A percentile compares a stretch with the other conserved stretches of the same genome.
Evolutionary conservation across 2,113 vertebrate genomes (phyloP).

Genomic region (Cepphus grylle): DNA sequence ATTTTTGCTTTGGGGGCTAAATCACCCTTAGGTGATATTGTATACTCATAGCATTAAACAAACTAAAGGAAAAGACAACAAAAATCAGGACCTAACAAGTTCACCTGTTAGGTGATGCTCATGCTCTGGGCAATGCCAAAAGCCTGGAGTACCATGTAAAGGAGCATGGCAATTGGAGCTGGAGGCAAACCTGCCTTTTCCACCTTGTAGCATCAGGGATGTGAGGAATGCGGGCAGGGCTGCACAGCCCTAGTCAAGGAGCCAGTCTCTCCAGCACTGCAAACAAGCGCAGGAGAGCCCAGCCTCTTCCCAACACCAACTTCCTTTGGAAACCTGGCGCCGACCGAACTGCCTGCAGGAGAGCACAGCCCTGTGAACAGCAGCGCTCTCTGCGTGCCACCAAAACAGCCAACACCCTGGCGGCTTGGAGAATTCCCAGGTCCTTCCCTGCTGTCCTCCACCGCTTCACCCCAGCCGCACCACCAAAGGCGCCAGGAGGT

Average conservation of each 20-base stretch:
- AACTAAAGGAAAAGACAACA: background rate
- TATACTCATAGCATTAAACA: background rate
- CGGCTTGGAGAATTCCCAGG: background rate
- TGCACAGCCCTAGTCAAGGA: background rate
- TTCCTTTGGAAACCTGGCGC: slow-evolving; percentile 40
- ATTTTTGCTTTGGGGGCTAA: background rate
- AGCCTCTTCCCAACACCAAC: background rate
- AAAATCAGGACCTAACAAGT: background rate
- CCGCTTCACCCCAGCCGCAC: background rate
- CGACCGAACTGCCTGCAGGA: background rate
- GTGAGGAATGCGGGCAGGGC: background rate
- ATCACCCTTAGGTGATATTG: background rate
- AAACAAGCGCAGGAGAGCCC: background rate
- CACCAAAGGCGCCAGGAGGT: background rate
- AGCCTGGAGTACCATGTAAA: background rate
- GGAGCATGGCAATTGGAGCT: background rate
- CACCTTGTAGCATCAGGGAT: background rate
- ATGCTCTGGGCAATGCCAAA: background rate
- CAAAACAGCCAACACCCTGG: background rate
- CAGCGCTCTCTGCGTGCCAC: background rate
- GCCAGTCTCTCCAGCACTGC: background rate
- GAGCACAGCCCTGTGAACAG: background rate
- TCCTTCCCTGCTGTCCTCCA: background rate
- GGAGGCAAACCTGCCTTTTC: background rate
- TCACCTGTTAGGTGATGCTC: background rate